Conservation (phyloP, 2,888 invertebrate species). For the Orchestes rusci region DNA sequence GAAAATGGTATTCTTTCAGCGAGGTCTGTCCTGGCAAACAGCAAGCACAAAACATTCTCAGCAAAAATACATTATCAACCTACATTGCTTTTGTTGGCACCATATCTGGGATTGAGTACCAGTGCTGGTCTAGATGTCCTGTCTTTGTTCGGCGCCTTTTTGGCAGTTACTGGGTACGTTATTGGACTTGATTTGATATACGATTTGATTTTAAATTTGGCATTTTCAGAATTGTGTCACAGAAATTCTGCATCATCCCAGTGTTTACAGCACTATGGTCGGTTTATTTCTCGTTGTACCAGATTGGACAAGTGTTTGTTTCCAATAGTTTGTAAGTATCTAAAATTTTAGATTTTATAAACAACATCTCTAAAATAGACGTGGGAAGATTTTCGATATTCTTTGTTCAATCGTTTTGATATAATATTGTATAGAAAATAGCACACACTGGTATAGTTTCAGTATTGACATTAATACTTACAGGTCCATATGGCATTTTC, state of each 20-base stretch:
- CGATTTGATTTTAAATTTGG: conserved; percentile 4
- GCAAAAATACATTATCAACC: conserved; percentile 56
- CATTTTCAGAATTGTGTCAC: conserved; percentile 52
- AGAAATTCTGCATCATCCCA: conserved; percentile 53
- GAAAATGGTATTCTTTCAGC: conserved; percentile 68
- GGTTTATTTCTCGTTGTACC: conserved; percentile 65
- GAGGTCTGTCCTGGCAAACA: conserved; percentile 42
- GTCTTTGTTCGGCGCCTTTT: conserved; percentile 53
- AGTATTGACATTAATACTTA: no score
- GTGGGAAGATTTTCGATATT: no score
- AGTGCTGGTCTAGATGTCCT: conserved; percentile 63
- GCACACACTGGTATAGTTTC: no score
- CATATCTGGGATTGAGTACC: conserved; percentile 56
- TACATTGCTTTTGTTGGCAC: conserved; percentile 59
- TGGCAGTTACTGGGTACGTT: conserved; percentile 58
- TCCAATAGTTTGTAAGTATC: conserved; percentile 63
- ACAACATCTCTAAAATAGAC: no score
- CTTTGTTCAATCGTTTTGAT: not conserved
- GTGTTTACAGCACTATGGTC: conserved; percentile 60
- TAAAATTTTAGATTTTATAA: no score
- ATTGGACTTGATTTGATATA: not conserved
- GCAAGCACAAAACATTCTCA: conserved; percentile 45
- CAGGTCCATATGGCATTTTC: no score
- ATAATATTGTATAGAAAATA: no score
- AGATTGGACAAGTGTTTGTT: conserved; percentile 68